Evolutionary conservation across 2,797 vertebrate genomes (phyloP).

Genomic region (Malacoraja senta): DNA sequence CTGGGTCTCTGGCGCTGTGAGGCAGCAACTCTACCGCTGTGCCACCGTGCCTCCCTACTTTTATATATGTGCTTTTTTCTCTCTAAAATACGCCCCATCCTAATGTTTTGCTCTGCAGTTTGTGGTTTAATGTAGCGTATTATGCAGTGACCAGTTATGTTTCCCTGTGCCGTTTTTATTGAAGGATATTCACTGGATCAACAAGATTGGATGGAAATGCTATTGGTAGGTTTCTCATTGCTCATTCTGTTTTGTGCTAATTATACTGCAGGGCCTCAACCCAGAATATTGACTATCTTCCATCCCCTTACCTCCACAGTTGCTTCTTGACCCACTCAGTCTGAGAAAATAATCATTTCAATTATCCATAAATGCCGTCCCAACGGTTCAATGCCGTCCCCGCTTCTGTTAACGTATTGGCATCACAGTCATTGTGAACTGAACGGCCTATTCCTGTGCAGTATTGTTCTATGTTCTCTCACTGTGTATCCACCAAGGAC

Average conservation of each 20-base stretch:
- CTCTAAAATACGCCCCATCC: too few relatives aligned
- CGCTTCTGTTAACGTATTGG: neutral
- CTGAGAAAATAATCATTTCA: neutral
- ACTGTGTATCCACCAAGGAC: too few relatives aligned
- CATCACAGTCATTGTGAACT: too few relatives aligned
- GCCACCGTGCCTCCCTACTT: too few relatives aligned
- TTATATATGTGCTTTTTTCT: too few relatives aligned
- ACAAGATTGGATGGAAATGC: slow-evolving; percentile 89
- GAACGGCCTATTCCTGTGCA: too few relatives aligned
- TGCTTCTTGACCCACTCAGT: neutral
- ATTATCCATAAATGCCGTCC: neutral
- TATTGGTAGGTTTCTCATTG: slow-evolving; percentile 66
- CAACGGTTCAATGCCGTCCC: neutral
- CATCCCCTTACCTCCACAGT: neutral
- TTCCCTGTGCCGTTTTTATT: slow-evolving; percentile 42
- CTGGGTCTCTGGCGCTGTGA: too few relatives aligned
- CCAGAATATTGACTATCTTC: neutral
- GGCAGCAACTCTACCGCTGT: too few relatives aligned
- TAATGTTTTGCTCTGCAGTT: neutral
- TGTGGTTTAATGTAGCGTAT: neutral
- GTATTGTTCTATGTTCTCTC: too few relatives aligned
- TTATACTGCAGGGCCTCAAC: too few relatives aligned
- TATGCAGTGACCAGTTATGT: too few relatives aligned
- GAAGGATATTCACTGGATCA: slow-evolving; percentile 90
- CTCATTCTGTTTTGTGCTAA: neutral